A percentile compares a stretch with the other conserved stretches of the same genome.
Evolutionary conservation across 2,888 invertebrate species (phyloP).

Genomic region (Eilema griseolum): DNA sequence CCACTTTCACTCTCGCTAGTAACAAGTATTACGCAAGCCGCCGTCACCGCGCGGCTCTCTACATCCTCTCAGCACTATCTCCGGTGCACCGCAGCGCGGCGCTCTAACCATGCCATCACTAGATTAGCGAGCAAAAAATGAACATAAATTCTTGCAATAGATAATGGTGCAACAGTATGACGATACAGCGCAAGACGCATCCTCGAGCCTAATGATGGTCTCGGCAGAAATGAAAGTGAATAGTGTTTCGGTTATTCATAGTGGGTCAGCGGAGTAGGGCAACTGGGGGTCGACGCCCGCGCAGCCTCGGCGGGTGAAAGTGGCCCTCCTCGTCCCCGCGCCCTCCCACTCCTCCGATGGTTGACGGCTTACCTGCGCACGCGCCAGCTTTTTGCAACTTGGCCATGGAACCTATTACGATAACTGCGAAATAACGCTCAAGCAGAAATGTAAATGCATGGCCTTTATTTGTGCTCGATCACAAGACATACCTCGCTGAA

Average conservation of each 20-base stretch:
- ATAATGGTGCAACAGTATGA: slow-evolving; percentile 63
- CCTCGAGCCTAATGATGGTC: slow-evolving; percentile 79
- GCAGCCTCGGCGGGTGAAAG: slow-evolving; percentile 86
- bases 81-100: slow-evolving; percentile 53
- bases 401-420: slow-evolving; percentile 86
- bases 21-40: slow-evolving; percentile 82
- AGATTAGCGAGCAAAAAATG: slow-evolving; percentile 48
- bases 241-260: slow-evolving; percentile 79
- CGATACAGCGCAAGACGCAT: slow-evolving; percentile 72
- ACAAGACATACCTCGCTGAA: slow-evolving; percentile 55
- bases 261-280: slow-evolving; percentile 86
- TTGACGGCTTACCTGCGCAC: slow-evolving; percentile 77
- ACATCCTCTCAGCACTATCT: slow-evolving; percentile 67
- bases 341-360: slow-evolving; percentile 65
- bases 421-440: slow-evolving; percentile 81
- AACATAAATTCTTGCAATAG: slow-evolving; percentile 56
- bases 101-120: slow-evolving; percentile 34
- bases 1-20: slow-evolving; percentile 85
- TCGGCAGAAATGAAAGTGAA: slow-evolving; percentile 83
- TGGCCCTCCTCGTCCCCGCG: slow-evolving; percentile 75
- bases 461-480: slow-evolving; percentile 76
- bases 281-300: slow-evolving; percentile 84
- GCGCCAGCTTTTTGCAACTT: slow-evolving; percentile 85
- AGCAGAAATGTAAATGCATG: slow-evolving; percentile 80
- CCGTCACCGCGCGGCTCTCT: slow-evolving; percentile 71